phyloP scores from a whole-genome alignment of 2,113 vertebrate genomes.

The Calyptommatus sinebrachiatus region DNA sequence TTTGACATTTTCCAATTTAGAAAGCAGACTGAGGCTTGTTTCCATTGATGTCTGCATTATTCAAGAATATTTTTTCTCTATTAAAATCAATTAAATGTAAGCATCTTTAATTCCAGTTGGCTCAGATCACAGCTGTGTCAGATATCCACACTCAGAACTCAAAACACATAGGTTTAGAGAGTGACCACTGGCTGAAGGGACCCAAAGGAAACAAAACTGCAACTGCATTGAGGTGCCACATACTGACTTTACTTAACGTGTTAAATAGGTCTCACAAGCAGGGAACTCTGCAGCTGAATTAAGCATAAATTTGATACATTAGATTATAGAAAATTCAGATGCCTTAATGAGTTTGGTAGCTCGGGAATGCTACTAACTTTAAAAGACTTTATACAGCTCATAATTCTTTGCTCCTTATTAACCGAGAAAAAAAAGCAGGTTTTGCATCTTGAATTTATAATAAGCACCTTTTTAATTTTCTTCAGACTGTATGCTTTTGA shows the following conservation, averaged over 20 bases:
- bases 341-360: constrained; percentile 5
- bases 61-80: not conserved
- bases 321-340: not conserved
- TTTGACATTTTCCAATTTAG: no score
- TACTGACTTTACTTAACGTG: not conserved
- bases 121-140: not conserved
- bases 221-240: no score
- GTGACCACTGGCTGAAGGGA: not conserved
- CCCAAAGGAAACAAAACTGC: not conserved
- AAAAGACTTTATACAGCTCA: not conserved
- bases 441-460: constrained; percentile 51
- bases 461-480: constrained; percentile 43
- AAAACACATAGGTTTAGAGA: not conserved
- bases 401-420: constrained; percentile 5
- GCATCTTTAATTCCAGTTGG: not conserved
- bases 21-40: no score
- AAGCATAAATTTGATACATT: not conserved
- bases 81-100: not conserved
- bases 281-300: not conserved
- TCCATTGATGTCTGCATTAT: not conserved
- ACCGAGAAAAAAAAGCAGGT: constrained; percentile 43
- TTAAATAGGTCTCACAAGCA: not conserved
- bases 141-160: not conserved
- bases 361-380: not conserved
- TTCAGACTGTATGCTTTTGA: constrained; percentile 25